Conservation (phyloP, 30 jellyfish, hydroid and myxozoan species). For the Mastigias papua region DNA sequence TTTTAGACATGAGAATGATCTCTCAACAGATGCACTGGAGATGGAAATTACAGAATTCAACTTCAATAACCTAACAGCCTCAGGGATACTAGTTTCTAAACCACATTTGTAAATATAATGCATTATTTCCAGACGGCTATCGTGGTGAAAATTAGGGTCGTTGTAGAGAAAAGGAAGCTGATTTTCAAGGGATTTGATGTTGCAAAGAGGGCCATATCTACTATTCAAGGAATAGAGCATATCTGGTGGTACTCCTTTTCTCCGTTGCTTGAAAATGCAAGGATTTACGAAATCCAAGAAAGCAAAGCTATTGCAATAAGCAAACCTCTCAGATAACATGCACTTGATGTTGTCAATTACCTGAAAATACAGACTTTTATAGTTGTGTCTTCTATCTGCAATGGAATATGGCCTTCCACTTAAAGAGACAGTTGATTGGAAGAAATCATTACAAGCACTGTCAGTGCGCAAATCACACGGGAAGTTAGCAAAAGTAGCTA, state of each 20-base stretch:
- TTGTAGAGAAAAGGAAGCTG: conserved; percentile 34
- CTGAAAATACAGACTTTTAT: conserved; percentile 38
- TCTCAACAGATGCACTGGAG: conserved; percentile 57
- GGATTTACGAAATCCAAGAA: conserved; percentile 55
- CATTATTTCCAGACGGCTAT: conserved; percentile 2
- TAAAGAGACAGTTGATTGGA: not conserved
- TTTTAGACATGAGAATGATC: conserved; percentile 49
- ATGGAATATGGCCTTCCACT: conserved; percentile 22
- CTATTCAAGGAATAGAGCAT: conserved; percentile 10
- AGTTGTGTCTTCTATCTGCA: conserved; percentile 14
- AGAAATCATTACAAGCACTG: not conserved
- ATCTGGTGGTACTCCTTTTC: conserved; percentile 14
- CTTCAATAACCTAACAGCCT: conserved; percentile 22
- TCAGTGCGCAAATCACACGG: conserved; percentile 5
- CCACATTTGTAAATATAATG: not conserved
- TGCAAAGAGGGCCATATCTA: conserved; percentile 30
- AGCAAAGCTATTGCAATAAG: conserved; percentile 19
- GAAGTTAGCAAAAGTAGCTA: conserved; percentile 7
- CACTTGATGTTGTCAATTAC: conserved; percentile 40
- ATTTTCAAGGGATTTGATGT: conserved; percentile 5
- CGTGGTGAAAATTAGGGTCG: conserved; percentile 37
- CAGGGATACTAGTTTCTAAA: conserved; percentile 25
- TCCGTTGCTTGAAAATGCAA: conserved; percentile 3
- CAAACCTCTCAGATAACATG: conserved; percentile 47
- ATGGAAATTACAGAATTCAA: conserved; percentile 22